Evolutionary conservation across 2,113 vertebrate species (phyloP).

Genomic region (Gracilinanus agilis): DNA sequence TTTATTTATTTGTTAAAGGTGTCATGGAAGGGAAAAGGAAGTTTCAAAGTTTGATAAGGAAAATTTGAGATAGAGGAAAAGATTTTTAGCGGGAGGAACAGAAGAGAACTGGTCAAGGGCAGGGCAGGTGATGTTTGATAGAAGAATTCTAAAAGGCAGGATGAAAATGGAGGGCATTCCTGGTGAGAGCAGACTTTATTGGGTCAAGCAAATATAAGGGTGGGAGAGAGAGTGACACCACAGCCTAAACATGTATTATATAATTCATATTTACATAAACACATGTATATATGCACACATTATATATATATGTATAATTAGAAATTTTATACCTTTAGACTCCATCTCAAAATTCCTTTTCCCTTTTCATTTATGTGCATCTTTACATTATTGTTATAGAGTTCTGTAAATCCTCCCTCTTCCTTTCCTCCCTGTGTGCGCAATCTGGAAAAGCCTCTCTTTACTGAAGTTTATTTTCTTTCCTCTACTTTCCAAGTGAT

Average conservation of each 20-base stretch:
- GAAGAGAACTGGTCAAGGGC: background rate
- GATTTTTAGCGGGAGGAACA: background rate
- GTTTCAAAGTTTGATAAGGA: background rate
- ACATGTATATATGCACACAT: background rate
- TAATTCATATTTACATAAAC: background rate
- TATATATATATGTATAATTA: background rate
- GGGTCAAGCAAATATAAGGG: background rate
- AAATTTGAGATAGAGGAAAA: background rate
- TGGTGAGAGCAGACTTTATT: background rate
- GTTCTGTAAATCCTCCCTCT: no score
- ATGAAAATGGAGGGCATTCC: background rate
- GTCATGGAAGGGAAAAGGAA: background rate
- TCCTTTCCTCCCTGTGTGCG: no score
- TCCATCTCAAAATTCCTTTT: no score
- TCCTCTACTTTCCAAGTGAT: no score
- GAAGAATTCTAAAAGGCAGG: no score
- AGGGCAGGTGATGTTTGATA: background rate
- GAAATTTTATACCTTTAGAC: no score
- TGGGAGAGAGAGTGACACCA: background rate
- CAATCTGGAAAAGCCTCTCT: no score
- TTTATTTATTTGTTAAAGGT: background rate
- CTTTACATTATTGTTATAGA: no score
- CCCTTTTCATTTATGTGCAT: no score
- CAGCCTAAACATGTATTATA: background rate
- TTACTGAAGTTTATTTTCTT: no score